These are phyloP conservation scores for Dreissena polymorpha DNA, from an alignment of 1,140 invertebrate species.

Conservation along the genomic window DNA sequence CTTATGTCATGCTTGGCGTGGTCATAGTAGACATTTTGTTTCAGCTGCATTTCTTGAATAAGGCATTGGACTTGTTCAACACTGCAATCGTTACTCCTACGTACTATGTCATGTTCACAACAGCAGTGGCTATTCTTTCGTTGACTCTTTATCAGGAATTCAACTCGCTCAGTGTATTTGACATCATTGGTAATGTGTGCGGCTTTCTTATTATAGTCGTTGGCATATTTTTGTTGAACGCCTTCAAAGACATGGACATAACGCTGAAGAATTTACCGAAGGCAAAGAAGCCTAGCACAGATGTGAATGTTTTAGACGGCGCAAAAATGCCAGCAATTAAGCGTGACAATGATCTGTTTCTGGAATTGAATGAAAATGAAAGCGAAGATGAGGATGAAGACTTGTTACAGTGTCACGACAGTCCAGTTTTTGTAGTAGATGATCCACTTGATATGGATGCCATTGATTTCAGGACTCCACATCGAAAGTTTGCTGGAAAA, in stretches of 20 bases:
- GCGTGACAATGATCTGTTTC: constrained; percentile 48
- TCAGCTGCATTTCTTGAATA: constrained; percentile 98
- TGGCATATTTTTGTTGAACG: constrained; percentile 94
- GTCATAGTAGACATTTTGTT: constrained; percentile 86
- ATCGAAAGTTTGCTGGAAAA: too few species aligned
- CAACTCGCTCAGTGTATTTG: constrained; percentile 86
- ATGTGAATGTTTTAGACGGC: constrained; percentile 35
- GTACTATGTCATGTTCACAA: constrained; percentile 98
- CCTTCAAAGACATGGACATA: constrained; percentile 92
- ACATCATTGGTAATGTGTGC: constrained; percentile 92
- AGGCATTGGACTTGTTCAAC: constrained; percentile 93
- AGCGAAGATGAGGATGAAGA: constrained; percentile 43
- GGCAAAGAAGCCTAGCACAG: constrained; percentile 33
- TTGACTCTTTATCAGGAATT: constrained; percentile 86
- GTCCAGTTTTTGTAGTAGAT: not conserved
- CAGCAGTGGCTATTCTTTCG: constrained; percentile 94
- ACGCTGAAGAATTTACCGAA: constrained; percentile 81
- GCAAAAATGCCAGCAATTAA: constrained; percentile 37
- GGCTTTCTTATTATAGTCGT: constrained; percentile 94
- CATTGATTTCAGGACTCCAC: not conserved
- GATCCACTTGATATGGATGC: not conserved
- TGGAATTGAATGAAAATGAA: constrained; percentile 45
- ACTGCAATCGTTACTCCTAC: constrained; percentile 97
- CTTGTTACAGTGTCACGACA: not conserved
- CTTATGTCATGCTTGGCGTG: constrained; percentile 89